Evolutionary conservation across 2,113 vertebrate species (phyloP).

Genomic region (Pheucticus melanocephalus): DNA sequence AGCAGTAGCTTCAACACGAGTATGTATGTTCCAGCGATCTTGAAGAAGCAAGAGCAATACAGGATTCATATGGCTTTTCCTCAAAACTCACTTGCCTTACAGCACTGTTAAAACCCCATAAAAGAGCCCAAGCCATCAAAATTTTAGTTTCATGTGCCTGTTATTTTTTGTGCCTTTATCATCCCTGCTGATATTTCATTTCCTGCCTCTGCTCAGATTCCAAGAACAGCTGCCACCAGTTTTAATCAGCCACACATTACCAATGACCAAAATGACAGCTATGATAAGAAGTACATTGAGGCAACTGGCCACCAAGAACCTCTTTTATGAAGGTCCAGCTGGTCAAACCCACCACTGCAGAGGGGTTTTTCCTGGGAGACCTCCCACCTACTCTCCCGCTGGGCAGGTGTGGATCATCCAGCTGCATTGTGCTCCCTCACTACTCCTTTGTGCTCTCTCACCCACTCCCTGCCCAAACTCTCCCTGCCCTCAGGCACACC

Average conservation of each 20-base stretch:
- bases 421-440: neutral
- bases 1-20: neutral
- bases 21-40: rapidly evolving
- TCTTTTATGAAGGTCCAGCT: neutral
- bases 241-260: neutral
- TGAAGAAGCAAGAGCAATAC: neutral
- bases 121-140: neutral
- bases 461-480: neutral
- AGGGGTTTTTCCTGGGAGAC: neutral
- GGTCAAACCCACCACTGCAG: neutral
- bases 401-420: neutral
- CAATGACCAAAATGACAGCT: neutral
- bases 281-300: rapidly evolving
- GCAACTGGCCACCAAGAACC: neutral
- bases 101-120: neutral
- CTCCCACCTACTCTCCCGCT: neutral
- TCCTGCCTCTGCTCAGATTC: neutral
- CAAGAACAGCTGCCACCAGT: neutral
- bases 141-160: neutral
- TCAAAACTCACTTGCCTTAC: neutral
- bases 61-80: neutral
- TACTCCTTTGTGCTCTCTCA: neutral
- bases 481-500: neutral
- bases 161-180: neutral
- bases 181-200: neutral